These are phyloP conservation scores for Tyria jacobaeae DNA, from an alignment of 2,888 invertebrate genomes.

Conservation along the genomic window DNA sequence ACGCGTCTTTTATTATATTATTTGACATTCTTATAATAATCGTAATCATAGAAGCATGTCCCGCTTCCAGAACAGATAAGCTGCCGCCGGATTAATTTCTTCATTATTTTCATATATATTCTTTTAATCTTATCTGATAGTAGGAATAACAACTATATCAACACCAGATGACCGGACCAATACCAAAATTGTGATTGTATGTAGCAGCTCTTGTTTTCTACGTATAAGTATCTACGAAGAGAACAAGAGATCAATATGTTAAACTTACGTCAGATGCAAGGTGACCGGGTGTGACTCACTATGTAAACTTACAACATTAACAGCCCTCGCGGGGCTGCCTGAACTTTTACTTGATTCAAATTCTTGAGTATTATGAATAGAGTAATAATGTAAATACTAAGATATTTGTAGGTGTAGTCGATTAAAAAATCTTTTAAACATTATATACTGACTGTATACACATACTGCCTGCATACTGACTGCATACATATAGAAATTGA, in stretches of 20 bases:
- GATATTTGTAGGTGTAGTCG: background rate
- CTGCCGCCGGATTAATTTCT: too few relatives aligned
- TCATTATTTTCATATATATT: too few relatives aligned
- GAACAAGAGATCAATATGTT: constrained; percentile 20
- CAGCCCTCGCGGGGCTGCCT: constrained; percentile 35
- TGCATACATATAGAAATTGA: too few relatives aligned
- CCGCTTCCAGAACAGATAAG: too few relatives aligned
- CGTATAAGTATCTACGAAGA: background rate
- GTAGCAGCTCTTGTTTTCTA: too few relatives aligned
- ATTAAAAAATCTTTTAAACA: background rate
- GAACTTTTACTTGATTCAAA: background rate
- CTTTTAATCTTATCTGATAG: too few relatives aligned
- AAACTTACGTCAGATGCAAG: constrained; percentile 61
- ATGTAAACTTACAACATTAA: constrained; percentile 46
- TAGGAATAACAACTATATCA: background rate
- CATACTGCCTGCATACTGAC: too few relatives aligned
- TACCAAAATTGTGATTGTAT: background rate
- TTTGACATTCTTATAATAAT: too few relatives aligned
- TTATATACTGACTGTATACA: too few relatives aligned
- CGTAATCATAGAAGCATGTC: too few relatives aligned
- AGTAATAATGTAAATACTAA: too few relatives aligned
- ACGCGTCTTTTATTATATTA: too few relatives aligned
- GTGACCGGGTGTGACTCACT: constrained; percentile 54
- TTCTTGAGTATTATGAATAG: background rate
- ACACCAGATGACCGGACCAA: background rate